Evolutionary conservation across 1,140 invertebrate genomes (phyloP), one percentile per base, ranked within the genome.

Genomic region (Paracyclopina nana): DNA sequence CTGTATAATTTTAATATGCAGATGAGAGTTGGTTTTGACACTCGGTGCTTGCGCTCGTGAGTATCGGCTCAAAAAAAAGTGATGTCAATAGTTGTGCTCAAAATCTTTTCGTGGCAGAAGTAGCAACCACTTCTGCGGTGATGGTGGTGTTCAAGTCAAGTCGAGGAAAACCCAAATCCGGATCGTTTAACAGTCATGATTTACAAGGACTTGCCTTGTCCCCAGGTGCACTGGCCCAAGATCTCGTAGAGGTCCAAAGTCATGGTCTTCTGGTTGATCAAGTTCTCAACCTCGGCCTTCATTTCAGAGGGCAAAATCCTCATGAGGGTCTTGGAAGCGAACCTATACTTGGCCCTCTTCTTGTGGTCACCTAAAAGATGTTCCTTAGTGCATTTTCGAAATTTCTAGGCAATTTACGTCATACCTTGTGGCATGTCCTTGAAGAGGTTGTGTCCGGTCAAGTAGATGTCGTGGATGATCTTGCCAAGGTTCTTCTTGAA

Each of bases 401-500:
- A n/a, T n/a, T n/a, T n/a, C n/a, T n/a, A n/a, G n/a, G n/a, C n/a
- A n/a, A n/a, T n/a, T n/a, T n/a, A n/a, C n/a, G n/a, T n/a, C n/a
- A n/a, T n/a, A n/a, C n/a, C 50, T 40, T 52, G 50, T 20, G 50
- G 50, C 38, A 52, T 44, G 34, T 52, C 50, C 50, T 52, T 52
- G 50, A 52, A 52, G 11, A 52, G 50, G 16, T 40, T 40, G 40
- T 52, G 50, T 22, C 31, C 50, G 16, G 50, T 52, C 31, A 46
- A 38, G 50, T 52, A 52, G 50, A 52, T 52, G 50, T 52, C 50
- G 40, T 52, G 50, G 28, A 52, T 52, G 50, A 52, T 52, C 31
- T 52, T 52, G 40, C 50, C 50, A 8, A 52, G 26, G 50, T 52
- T 52, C n/a, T 40, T 40, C 38, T 52, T 42, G 50, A 52, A 52